Conservation (phyloP, 2,113 vertebrate genomes). For the Recurvirostra avosetta region DNA sequence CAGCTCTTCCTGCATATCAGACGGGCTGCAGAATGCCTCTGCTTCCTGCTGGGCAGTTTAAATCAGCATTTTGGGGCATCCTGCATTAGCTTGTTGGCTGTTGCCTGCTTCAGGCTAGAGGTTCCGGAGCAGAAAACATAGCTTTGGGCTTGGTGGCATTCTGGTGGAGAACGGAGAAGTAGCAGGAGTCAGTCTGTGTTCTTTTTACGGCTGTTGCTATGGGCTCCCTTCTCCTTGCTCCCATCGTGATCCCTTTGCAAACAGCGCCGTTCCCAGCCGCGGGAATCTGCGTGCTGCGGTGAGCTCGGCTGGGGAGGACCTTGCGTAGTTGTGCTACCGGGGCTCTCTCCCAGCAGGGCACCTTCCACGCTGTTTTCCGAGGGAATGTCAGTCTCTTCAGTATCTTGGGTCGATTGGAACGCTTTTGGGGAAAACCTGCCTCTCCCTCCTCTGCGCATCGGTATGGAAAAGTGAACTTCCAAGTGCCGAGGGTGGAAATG, state of each 20-base stretch:
- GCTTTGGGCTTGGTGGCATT: background rate
- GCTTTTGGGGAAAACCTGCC: background rate
- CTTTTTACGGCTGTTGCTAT: background rate
- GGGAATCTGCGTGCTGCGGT: background rate
- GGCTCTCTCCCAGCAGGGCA: background rate
- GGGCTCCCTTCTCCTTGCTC: background rate
- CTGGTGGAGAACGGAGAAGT: background rate
- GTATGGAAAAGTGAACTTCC: background rate
- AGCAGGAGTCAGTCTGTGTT: background rate
- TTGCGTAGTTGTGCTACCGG: fast-evolving
- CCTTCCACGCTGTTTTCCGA: background rate
- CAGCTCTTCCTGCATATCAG: fast-evolving
- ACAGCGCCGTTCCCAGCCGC: background rate
- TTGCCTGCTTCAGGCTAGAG: background rate
- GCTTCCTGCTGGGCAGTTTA: background rate
- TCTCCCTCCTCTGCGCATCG: background rate
- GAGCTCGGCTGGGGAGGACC: background rate
- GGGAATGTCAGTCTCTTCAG: background rate
- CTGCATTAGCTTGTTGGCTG: background rate
- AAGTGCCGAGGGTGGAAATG: background rate
- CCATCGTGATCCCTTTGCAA: background rate
- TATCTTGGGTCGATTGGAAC: background rate
- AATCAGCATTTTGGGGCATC: background rate
- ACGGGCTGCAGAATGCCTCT: background rate
- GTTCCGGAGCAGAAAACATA: background rate